Percentiles rank a stretch among this genome's conserved stretches.
These are phyloP conservation scores for Eutolmus rufibarbis DNA, from an alignment of 2,888 invertebrate species.

Conservation along the genomic window DNA sequence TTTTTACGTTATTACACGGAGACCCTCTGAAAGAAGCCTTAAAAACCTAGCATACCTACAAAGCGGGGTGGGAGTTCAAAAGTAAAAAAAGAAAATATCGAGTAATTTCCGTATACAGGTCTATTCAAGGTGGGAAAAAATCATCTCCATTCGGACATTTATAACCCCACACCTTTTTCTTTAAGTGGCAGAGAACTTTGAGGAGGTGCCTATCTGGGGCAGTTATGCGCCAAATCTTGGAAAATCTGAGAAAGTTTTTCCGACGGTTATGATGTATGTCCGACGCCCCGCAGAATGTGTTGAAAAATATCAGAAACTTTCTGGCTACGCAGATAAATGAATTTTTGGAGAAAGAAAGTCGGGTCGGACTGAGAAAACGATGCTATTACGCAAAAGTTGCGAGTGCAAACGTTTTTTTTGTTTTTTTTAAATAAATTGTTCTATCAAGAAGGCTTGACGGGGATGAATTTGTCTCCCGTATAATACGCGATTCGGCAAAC, in stretches of 20 bases:
- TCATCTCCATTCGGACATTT: background rate
- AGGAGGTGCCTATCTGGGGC: background rate
- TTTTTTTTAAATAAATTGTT: slow-evolving; percentile 27
- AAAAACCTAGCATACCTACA: background rate
- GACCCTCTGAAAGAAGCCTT: background rate
- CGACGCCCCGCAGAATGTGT: background rate
- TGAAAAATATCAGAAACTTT: slow-evolving; percentile 36
- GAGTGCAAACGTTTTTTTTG: slow-evolving; percentile 9
- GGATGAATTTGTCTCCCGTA: background rate
- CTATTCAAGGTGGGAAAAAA: background rate
- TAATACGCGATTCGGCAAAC: background rate
- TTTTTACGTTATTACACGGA: background rate
- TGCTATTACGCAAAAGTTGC: slow-evolving; percentile 26
- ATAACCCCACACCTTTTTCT: background rate
- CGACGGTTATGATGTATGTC: background rate
- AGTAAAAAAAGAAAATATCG: slow-evolving; percentile 36
- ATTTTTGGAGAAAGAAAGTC: background rate
- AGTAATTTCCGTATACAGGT: slow-evolving; percentile 33
- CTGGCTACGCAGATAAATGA: background rate
- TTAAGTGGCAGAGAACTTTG: background rate
- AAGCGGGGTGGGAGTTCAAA: background rate
- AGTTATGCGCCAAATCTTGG: slow-evolving; percentile 11
- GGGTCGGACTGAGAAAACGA: background rate
- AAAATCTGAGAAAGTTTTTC: slow-evolving; percentile 17
- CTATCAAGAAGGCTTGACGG: background rate